Base-by-base conservation (phyloP, 2,888 invertebrate species). In the Embidobia sp. region DNA sequence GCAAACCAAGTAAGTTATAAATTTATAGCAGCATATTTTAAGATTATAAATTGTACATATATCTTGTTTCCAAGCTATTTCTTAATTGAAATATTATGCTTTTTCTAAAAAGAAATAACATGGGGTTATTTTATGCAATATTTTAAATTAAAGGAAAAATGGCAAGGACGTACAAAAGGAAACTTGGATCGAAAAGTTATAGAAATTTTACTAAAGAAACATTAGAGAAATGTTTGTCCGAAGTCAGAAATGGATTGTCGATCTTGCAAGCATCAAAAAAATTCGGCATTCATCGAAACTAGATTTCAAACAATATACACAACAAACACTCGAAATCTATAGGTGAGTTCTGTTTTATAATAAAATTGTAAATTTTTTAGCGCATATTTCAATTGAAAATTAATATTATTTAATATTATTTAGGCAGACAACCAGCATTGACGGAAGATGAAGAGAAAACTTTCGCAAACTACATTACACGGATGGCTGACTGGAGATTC, bases 81-180 rank as follows among this genome's bases (percentile, higher is more conserved):
- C n/a, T n/a, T n/a, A n/a, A n/a, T n/a, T n/a, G n/a, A n/a, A n/a
- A n/a, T n/a, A n/a, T n/a, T n/a, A n/a, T n/a, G n/a, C n/a, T n/a
- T n/a, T n/a, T n/a, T n/a, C n/a, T n/a, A n/a, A n/a, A n/a, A n/a
- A n/a, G n/a, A n/a, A n/a, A n/a, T n/a, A n/a, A n/a, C 35, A 22
- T 40, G 55, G 55, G 40, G 55, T 40, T 3, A 55, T 29, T 55
- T 59, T 59, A 22, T 35, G 61, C 48, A 26, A 35, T 11, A 8
- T 35, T 61, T 35, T n/a, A n/a, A n/a, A n/a, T n/a, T n/a, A n/a
- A n/a, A n/a, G n/a, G 10, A 61, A 61, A 61, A 18, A 61, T 61
- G 61, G 8, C 13, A 15, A 61, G 59, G 16, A 19, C 3, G 0
- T 59, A 46, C 8, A 35, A 59, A 31, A 59, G 16, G 26, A 44